Evolutionary conservation across 2,797 vertebrate genomes (phyloP), one percentile per base, ranked within the genome.

Genomic region (Cyprinodon diabolis): DNA sequence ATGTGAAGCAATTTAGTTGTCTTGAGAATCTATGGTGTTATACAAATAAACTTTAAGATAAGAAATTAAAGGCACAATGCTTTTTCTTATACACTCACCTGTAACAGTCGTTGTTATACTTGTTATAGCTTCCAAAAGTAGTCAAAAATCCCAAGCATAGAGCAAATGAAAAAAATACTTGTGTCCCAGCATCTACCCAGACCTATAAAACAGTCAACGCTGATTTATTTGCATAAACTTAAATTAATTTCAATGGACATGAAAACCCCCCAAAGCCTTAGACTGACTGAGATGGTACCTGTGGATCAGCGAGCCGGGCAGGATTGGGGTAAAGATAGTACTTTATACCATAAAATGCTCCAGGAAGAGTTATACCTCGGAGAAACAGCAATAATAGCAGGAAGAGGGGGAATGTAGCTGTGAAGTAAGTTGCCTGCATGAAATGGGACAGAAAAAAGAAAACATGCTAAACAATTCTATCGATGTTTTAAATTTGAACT

Each of bases 241-340:
- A 35, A 60, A 60, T 35, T 8, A 35, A 62, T 40, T 40, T 8
- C 30, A 62, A 62, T 9, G 30, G 17, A 7, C 6, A 11, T 17
- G 10, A 30, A 30, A 30, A 30, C 30, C 30, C 30, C 30, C 30
- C 30, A 30, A 30, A 30, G 30, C 30, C 30, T 30, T 14, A 10
- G 13, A 11, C 10, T 48, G 10, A 14, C 10, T 48, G 8, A 9
- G 10, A 9, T 66, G 19, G 92, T 93, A 98, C 97, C 96, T 98
- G 97, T 49, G 97, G 96, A 74, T 98, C 97, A 79, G 94, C 89
- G 0, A 98, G 96, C 0, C 96, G 94, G 8, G 93, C 86, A 68
- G 95, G 88, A 87, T 97, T 93, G 58, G 97, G 97, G 79, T 97
- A 96, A 85, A 98, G 89, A 87, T 98, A 98, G 86, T 96, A 98